Evolutionary conservation across 2,113 vertebrate genomes (phyloP).

Genomic region (Etheostoma spectabile): DNA sequence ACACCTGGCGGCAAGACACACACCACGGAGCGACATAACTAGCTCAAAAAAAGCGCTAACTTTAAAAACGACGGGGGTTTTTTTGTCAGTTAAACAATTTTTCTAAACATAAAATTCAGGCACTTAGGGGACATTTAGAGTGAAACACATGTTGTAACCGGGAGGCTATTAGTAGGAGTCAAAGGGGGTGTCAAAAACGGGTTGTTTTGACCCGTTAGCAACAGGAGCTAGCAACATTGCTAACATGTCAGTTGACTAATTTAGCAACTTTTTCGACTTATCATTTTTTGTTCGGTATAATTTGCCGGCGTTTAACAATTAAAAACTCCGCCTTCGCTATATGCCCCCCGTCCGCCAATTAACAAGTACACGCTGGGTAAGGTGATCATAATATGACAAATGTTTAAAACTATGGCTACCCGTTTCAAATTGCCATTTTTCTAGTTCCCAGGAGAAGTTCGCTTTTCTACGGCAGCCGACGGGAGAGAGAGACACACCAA

Average conservation of each 20-base stretch:
- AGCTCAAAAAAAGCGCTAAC: no score
- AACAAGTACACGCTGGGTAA: accelerated
- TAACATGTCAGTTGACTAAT: slow-evolving; percentile 30
- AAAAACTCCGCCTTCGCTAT: accelerated
- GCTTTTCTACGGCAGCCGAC: slow-evolving; percentile 64
- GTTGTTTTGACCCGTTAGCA: slow-evolving; percentile 12
- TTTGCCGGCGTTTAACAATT: accelerated
- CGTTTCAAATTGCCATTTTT: slow-evolving; percentile 67
- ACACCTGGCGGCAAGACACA: no score
- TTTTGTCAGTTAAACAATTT: no score
- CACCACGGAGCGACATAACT: no score
- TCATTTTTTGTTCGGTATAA: accelerated
- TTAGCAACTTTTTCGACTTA: background rate
- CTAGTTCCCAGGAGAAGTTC: background rate
- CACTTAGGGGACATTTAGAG: no score
- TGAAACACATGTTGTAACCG: no score
- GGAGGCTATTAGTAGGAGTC: background rate
- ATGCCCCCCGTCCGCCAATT: accelerated
- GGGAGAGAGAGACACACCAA: accelerated
- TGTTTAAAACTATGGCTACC: slow-evolving; percentile 46
- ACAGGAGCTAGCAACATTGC: slow-evolving; percentile 40
- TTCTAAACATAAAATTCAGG: no score
- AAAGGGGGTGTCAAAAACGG: background rate
- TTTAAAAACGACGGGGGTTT: no score
- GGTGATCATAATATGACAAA: background rate